phyloP scores from a whole-genome alignment of 2,888 invertebrate species.

The Spisula solida region DNA sequence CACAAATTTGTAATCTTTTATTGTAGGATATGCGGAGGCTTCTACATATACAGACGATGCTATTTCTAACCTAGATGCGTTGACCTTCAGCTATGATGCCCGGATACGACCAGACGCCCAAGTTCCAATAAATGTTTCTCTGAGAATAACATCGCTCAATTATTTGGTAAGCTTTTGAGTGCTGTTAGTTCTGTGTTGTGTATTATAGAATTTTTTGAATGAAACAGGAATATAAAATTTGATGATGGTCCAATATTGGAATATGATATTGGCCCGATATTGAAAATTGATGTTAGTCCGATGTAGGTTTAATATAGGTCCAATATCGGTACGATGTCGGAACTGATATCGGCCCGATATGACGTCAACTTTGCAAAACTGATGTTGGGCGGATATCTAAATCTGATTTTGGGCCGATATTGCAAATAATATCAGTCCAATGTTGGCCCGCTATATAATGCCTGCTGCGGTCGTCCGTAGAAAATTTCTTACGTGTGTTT shows the following conservation, averaged over 20 bases:
- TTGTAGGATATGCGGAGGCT: neutral
- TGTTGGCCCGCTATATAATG: neutral
- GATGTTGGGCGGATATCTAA: too few relatives aligned
- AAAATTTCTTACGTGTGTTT: too few relatives aligned
- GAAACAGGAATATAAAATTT: neutral
- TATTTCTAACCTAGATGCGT: neutral
- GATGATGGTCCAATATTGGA: neutral
- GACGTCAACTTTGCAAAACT: too few relatives aligned
- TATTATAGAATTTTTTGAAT: neutral
- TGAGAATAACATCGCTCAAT: neutral
- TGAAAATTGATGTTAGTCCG: too few relatives aligned
- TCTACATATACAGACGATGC: neutral
- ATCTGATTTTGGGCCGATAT: too few relatives aligned
- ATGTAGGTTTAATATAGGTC: too few relatives aligned
- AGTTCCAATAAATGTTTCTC: neutral
- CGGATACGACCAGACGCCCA: neutral
- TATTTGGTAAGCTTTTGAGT: neutral
- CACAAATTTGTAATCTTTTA: neutral
- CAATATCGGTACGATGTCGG: too few relatives aligned
- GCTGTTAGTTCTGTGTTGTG: neutral
- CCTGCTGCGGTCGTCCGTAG: neutral
- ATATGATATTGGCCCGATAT: neutral
- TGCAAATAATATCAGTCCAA: too few relatives aligned
- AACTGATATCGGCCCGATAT: too few relatives aligned
- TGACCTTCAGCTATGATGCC: neutral